phyloP scores from a whole-genome alignment of 1,140 invertebrate genomes.

The Bombus confusus region DNA sequence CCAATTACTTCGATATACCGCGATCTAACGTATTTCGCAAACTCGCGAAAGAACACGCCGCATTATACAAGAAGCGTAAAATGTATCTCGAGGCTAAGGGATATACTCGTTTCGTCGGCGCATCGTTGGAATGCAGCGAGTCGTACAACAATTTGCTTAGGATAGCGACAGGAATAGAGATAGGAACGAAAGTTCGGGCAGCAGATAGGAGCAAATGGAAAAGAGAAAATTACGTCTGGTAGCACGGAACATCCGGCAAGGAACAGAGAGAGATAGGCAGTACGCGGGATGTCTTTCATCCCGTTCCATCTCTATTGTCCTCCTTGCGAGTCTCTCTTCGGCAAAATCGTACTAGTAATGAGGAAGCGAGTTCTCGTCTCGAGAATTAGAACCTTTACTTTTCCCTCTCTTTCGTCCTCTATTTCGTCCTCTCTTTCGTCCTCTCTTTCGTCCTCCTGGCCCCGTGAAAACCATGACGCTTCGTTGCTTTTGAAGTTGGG shows the following conservation, averaged over 20 bases:
- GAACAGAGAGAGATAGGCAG: neutral
- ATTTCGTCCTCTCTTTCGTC: neutral
- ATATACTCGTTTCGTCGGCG: neutral
- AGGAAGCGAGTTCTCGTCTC: constrained; percentile 16
- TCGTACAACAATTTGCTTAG: constrained; percentile 48
- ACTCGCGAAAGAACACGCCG: too few species aligned
- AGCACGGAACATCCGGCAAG: neutral
- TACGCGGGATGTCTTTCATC: neutral
- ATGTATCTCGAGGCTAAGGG: neutral
- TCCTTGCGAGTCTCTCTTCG: constrained; percentile 15
- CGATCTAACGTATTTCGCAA: neutral
- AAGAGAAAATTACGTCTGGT: constrained; percentile 38
- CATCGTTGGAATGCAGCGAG: neutral
- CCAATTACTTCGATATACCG: constrained; percentile 2
- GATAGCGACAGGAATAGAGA: constrained; percentile 22
- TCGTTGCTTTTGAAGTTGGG: neutral
- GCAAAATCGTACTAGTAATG: constrained; percentile 37
- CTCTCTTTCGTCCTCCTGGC: neutral
- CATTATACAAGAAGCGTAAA: neutral
- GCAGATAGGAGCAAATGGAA: constrained; percentile 21
- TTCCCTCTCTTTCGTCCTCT: neutral
- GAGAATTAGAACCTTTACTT: constrained; percentile 19
- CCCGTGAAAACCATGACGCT: neutral
- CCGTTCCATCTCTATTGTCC: constrained; percentile 1
- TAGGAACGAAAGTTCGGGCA: neutral